A percentile compares a stretch with the other conserved stretches of the same genome.
phyloP scores from a whole-genome alignment of 2,113 vertebrate species.

The Arenaria interpres region DNA sequence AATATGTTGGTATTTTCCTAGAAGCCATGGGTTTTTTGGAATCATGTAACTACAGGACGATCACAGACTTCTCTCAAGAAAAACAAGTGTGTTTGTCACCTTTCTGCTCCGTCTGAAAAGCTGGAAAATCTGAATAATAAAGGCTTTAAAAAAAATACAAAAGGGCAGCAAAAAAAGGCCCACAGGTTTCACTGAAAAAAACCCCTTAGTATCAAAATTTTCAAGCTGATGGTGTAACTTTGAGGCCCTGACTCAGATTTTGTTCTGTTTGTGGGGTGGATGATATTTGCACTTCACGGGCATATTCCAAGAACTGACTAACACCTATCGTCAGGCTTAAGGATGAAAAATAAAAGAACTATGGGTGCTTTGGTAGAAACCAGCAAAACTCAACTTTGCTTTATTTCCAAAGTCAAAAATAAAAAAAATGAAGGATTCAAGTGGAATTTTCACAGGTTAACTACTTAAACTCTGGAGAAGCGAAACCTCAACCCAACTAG shows the following conservation, averaged over 20 bases:
- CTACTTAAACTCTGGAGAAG: background rate
- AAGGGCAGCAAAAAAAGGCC: background rate
- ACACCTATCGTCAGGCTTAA: background rate
- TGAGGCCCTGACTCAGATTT: constrained; percentile 51
- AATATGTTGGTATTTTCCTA: background rate
- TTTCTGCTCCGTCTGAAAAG: background rate
- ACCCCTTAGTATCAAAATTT: background rate
- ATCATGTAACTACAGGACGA: background rate
- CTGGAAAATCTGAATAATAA: background rate
- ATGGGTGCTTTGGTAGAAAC: background rate
- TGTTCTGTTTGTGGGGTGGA: background rate
- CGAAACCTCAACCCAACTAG: background rate
- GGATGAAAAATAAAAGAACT: background rate
- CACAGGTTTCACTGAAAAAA: background rate
- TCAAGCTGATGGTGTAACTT: constrained; percentile 39
- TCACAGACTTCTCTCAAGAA: background rate
- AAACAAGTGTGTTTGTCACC: background rate
- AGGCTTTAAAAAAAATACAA: background rate
- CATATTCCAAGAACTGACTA: constrained; percentile 30
- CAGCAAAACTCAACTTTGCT: background rate
- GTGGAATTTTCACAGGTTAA: background rate
- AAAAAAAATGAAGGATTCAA: background rate
- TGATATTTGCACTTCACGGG: background rate
- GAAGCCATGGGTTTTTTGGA: background rate
- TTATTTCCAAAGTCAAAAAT: background rate